phyloP scores from a whole-genome alignment of 2,113 vertebrate species.

The Jaculus jaculus region DNA sequence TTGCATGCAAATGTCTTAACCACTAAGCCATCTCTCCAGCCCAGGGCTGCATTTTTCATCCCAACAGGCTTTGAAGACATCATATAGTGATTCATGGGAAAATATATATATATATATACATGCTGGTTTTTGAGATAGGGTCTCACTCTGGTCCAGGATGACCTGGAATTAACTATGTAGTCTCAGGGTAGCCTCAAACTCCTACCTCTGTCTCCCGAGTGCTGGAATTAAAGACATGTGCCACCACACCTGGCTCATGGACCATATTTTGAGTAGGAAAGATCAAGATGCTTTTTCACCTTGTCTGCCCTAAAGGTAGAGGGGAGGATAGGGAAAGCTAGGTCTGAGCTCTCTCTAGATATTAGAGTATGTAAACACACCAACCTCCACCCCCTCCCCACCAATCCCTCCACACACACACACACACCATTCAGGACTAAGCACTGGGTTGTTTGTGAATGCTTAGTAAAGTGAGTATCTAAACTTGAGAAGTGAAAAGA shows the following conservation, averaged over 20 bases:
- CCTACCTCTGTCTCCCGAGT: no score
- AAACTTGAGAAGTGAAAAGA: background rate
- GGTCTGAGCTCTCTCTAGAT: background rate
- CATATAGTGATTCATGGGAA: background rate
- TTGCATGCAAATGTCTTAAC: no score
- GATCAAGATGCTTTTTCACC: background rate
- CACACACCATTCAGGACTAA: background rate
- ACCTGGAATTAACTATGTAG: no score
- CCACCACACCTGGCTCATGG: no score
- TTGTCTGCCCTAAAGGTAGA: constrained; percentile 37
- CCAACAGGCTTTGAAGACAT: background rate
- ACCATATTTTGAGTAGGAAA: constrained; percentile 18
- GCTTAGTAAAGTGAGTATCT: constrained; percentile 1
- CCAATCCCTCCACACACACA: background rate
- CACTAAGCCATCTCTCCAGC: no score
- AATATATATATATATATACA: no score
- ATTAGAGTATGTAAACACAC: background rate
- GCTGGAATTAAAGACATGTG: no score
- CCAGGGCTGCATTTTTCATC: background rate
- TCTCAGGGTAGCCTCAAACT: no score
- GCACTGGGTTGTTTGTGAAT: background rate
- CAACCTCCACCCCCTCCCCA: background rate
- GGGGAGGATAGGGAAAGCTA: background rate
- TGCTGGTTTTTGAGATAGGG: no score
- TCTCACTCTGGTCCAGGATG: no score